Evolutionary conservation across 1,140 invertebrate species (phyloP).

Genomic region (Drosophila prosaltans): DNA sequence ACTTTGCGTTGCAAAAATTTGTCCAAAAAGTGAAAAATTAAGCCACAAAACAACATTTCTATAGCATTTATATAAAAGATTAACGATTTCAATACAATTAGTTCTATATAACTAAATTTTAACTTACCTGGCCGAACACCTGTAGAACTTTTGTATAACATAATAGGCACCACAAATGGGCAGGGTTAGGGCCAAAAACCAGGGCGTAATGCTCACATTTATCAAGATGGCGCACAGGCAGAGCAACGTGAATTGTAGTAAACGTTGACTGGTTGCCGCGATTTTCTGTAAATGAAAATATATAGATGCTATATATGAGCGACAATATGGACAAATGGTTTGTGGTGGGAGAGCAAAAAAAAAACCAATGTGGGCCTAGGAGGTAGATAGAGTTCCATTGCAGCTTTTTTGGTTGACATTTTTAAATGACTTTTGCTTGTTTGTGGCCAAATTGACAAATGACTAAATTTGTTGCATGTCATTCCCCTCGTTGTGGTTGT

Average conservation of each 20-base stretch:
- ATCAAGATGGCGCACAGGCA: slow-evolving; percentile 89
- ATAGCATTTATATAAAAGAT: neutral
- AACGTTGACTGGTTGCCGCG: slow-evolving; percentile 88
- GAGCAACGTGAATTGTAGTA: slow-evolving; percentile 88
- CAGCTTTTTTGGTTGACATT: slow-evolving; percentile 41
- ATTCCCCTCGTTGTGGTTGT: slow-evolving; percentile 3
- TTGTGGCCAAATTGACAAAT: slow-evolving; percentile 58
- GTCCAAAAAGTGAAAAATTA: slow-evolving; percentile 13
- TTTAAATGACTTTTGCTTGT: slow-evolving; percentile 63
- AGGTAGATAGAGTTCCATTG: slow-evolving; percentile 14
- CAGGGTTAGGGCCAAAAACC: slow-evolving; percentile 88
- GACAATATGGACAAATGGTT: slow-evolving; percentile 13
- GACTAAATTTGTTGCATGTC: slow-evolving; percentile 54
- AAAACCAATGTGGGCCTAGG: neutral
- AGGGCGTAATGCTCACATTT: slow-evolving; percentile 88
- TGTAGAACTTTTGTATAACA: slow-evolving; percentile 88
- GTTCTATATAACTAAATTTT: neutral
- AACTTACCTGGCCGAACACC: slow-evolving; percentile 87
- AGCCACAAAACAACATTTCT: neutral
- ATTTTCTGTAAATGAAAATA: slow-evolving; percentile 87
- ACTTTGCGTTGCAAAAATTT: slow-evolving; percentile 21
- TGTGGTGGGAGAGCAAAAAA: slow-evolving; percentile 1
- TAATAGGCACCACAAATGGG: slow-evolving; percentile 88
- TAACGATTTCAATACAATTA: neutral
- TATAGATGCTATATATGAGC: slow-evolving; percentile 14